Conservation (phyloP, 2,888 invertebrate species). For the Leptopterna dolabrata region DNA sequence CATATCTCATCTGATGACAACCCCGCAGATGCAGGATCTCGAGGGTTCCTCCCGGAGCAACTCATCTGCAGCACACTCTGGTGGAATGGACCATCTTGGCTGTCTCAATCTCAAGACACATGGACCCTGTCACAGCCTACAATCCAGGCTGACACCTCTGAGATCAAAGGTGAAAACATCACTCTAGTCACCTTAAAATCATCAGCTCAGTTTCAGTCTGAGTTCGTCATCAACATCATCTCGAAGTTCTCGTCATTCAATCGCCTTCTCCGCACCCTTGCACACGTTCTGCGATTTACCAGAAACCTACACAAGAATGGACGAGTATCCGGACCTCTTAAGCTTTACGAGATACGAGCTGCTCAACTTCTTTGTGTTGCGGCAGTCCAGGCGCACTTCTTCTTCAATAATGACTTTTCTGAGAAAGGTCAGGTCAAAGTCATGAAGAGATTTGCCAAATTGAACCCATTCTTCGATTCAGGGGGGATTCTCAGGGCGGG, state of each 20-base stretch:
- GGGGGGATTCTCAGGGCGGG: slow-evolving; percentile 34
- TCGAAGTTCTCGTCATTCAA: slow-evolving; percentile 25
- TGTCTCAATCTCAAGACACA: neutral
- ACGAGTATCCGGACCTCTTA: neutral
- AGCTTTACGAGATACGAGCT: neutral
- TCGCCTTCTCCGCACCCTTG: neutral
- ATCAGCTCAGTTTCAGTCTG: neutral
- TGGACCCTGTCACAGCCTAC: neutral
- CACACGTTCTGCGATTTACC: neutral
- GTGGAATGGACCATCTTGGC: slow-evolving; percentile 31
- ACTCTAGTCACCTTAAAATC: neutral
- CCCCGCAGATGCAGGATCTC: slow-evolving; percentile 64
- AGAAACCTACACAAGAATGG: neutral
- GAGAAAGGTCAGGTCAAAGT: neutral
- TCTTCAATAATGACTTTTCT: slow-evolving; percentile 18
- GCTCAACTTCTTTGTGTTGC: neutral
- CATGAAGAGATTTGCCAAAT: slow-evolving; percentile 4
- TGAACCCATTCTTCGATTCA: slow-evolving; percentile 32
- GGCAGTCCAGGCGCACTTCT: neutral
- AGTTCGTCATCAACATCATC: neutral
- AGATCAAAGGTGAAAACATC: neutral
- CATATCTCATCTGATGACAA: slow-evolving; percentile 64
- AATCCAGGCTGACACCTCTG: neutral
- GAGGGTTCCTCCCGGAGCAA: slow-evolving; percentile 53
- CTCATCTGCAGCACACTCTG: neutral